phyloP scores from a whole-genome alignment of 2,888 invertebrate genomes.

The Automeris io region DNA sequence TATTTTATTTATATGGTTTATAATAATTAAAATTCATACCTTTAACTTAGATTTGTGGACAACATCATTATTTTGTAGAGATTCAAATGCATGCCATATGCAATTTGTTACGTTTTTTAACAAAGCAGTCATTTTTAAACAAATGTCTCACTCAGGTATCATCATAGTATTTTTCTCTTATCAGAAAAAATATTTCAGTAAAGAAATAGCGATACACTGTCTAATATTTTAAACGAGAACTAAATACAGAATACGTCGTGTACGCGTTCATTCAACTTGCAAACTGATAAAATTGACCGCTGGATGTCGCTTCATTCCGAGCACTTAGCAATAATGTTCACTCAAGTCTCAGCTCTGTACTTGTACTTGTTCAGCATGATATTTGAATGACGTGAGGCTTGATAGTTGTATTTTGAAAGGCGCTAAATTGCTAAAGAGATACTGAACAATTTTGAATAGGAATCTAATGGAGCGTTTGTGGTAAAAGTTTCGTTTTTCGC shows the following conservation, averaged over 20 bases:
- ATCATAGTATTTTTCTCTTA: background rate
- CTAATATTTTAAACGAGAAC: slow-evolving; percentile 6
- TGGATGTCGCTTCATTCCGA: too few species aligned
- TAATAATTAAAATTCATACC: slow-evolving; percentile 55
- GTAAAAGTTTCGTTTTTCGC: too few species aligned
- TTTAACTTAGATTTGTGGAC: slow-evolving; percentile 89
- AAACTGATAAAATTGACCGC: slow-evolving; percentile 34
- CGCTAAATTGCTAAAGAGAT: too few species aligned
- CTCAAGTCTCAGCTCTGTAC: too few species aligned
- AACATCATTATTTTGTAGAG: slow-evolving; percentile 80
- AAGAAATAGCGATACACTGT: background rate
- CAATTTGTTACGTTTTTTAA: slow-evolving; percentile 85
- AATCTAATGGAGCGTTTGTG: too few species aligned
- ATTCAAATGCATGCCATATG: slow-evolving; percentile 90
- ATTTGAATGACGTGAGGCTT: too few species aligned
- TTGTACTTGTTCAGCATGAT: too few species aligned
- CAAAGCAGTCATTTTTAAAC: slow-evolving; percentile 78
- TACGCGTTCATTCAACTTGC: slow-evolving; percentile 34
- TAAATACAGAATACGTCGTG: slow-evolving; percentile 22
- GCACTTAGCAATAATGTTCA: too few species aligned
- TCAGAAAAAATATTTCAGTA: background rate
- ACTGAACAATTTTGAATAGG: too few species aligned
- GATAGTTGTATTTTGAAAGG: too few species aligned
- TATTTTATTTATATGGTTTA: too few species aligned
- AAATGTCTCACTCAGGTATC: background rate